Evolutionary conservation across 2,113 vertebrate species (phyloP).

Genomic region (Riparia riparia): DNA sequence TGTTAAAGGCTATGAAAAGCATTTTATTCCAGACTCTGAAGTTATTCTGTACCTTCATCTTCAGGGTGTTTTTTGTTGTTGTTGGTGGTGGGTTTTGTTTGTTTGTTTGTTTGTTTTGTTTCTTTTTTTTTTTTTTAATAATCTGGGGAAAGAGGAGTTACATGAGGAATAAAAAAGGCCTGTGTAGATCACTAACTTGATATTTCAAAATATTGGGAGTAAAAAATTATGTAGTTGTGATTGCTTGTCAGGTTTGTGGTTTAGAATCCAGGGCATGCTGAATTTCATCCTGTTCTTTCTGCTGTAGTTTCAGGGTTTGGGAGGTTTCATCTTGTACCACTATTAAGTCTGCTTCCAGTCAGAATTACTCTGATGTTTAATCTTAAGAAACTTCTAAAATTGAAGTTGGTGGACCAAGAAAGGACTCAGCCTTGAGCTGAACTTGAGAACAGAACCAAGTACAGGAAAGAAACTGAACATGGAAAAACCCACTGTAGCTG

Average conservation of each 20-base stretch:
- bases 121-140: background rate
- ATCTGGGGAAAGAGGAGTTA: background rate
- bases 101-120: background rate
- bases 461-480: background rate
- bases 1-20: background rate
- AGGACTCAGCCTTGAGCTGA: background rate
- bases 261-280: background rate
- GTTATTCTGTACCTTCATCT: background rate
- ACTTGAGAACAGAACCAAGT: background rate
- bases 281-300: background rate
- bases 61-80: background rate
- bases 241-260: background rate
- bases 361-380: background rate
- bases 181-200: background rate
- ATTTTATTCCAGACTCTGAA: background rate
- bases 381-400: constrained; percentile 1
- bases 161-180: background rate
- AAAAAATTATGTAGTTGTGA: background rate
- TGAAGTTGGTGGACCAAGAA: background rate
- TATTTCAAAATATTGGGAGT: background rate
- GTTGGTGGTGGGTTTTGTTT: no score
- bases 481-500: background rate
- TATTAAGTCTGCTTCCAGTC: background rate
- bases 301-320: background rate
- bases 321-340: background rate